Conservation (phyloP, 2,797 vertebrate genomes). For the Buphagus erythrorhynchus region DNA sequence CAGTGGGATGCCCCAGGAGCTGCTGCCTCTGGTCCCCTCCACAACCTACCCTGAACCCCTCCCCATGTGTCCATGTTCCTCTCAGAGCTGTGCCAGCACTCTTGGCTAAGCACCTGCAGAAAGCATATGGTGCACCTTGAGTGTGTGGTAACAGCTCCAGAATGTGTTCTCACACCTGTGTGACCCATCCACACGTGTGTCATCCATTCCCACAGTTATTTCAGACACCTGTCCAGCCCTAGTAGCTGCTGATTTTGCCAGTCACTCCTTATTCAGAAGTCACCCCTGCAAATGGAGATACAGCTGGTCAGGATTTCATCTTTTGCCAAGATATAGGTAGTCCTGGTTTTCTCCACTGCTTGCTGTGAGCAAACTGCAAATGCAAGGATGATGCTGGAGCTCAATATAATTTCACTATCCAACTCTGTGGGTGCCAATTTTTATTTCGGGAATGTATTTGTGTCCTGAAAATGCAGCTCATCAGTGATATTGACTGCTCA, state of each 20-base stretch:
- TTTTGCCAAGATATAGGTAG: neutral
- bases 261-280: neutral
- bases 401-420: neutral
- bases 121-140: neutral
- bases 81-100: neutral
- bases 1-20: neutral
- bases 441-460: neutral
- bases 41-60: neutral
- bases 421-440: accelerated
- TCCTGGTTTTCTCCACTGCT: neutral
- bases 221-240: neutral
- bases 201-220: neutral
- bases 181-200: neutral
- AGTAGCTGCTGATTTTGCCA: neutral
- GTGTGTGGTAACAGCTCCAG: neutral
- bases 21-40: neutral
- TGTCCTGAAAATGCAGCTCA: neutral
- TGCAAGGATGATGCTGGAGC: neutral
- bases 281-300: neutral
- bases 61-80: neutral
- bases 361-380: neutral
- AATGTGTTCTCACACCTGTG: neutral
- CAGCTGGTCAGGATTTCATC: neutral
- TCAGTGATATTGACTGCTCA: neutral
- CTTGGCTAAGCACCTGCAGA: neutral